Base-by-base conservation (phyloP, 2,797 vertebrate species). In the Cryptoprocta ferox region DNA sequence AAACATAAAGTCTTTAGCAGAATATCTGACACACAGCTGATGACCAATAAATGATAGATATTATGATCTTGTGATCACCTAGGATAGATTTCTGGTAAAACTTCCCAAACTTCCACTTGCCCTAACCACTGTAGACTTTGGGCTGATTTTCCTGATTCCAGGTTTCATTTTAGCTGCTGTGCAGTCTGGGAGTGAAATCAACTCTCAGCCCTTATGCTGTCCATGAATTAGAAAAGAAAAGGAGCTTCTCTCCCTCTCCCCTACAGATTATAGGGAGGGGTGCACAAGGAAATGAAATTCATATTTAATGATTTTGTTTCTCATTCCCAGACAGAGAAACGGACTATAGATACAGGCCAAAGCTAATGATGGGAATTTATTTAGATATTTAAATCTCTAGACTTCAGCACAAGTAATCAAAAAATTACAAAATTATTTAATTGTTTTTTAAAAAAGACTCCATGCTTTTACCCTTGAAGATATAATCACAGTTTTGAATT, bases 401-500 rank as follows among this genome's bases (percentile, higher is more conserved):
- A 50, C 66, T 15, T 83, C 37, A 63, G 37, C 61, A 96, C 56
- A 68, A 82, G 39, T 68, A 92, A 91, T 80, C 68, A 79, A 73
- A 70, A 96, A 94, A 89, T 61, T 82, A 70, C 19, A 85, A 84
- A 73, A 50, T 89, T 19, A 85, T 56, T 92, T 71, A 73, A 8
- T 61, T 84, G 16, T 78, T 75, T 50, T 24, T 18, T 9, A 24
- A 84, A 16, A 76, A 75, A 76, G 50, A 12, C 10, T 37, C n/a
- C 19, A 35, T 94, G 90, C 86, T 94, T 63, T 10, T 75, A 10
- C 32, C 73, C 35, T 75, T 76, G 30, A 95, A 83, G 79, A 95
- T 75, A 76, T 75, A 82, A 97, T 95, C 42, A 87, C 3, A 80
- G n/a, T 18, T 45, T 96, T 95, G 80, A 96, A 96, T 94, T 95